Evolutionary conservation across 2,888 invertebrate genomes (phyloP), one percentile per base, ranked within the genome.

Genomic region (Eurytoma adleriae): DNA sequence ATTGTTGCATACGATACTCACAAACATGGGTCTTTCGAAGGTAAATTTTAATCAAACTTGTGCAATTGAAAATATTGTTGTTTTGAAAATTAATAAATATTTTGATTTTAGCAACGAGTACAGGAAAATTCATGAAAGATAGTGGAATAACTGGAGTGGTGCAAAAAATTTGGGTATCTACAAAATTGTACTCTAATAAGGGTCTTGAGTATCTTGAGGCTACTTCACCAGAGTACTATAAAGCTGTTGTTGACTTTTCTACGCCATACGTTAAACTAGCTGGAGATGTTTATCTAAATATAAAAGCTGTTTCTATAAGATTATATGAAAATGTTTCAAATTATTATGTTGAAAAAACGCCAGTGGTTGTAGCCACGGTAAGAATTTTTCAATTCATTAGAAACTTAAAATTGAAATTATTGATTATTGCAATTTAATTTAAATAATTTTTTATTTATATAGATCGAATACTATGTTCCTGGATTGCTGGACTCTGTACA

Each of bases 391-490:
- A 13, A 68, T 57, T 3, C 30, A 62, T 78, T 56, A 71, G 40
- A 56, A 18, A 18, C 59, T 18, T 57, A 24, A 64, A 16, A 62
- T 10, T 27, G 0, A 48, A 27, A 30, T 7, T 7, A 48, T n/a
- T 24, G 10, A 61, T 16, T 59, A 10, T 50, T 40, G 40, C 40
- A 40, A 40, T 10, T 40, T 40, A 10, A 10, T 40, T 10, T 40
- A 20, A 68, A 56, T 70, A 16, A 30, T 52, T 67, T 40, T 62
- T 61, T 16, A 18, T n/a, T 30, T 78, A 30, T 40, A 4, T 79
- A 94, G 94, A 92, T 96, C 85, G 95, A 96, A 72, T 91, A 93
- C 82, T 95, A 96, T 87, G 93, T 93, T 13, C 96, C 96, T 0
- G 95, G 96, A n/a, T 90, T 95, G 80, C 88, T 95, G 27, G 93